These are phyloP conservation scores for Phataginus tetradactyla DNA, from an alignment of 2,797 vertebrate genomes.

Conservation along the genomic window DNA sequence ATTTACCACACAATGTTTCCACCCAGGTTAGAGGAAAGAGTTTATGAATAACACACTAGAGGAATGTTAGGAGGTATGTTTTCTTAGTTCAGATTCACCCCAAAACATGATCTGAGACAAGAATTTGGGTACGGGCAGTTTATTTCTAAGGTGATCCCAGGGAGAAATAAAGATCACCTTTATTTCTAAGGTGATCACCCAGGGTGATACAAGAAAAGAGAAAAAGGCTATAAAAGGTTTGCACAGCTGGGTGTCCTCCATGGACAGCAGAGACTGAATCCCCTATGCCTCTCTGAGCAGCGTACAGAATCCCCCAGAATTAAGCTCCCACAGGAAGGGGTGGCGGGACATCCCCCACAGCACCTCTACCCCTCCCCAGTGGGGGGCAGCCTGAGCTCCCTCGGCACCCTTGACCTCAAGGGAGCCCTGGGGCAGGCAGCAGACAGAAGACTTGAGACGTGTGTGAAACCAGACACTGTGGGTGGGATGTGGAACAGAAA, in stretches of 20 bases:
- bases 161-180: background rate
- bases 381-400: background rate
- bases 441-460: background rate
- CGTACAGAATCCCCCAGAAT: background rate
- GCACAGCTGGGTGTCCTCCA: rapidly evolving
- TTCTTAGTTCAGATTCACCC: background rate
- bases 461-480: background rate
- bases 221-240: background rate
- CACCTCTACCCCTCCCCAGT: background rate
- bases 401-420: background rate
- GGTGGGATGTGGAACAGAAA: background rate
- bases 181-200: background rate
- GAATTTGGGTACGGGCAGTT: background rate
- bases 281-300: rapidly evolving
- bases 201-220: background rate
- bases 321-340: background rate
- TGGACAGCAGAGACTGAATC: background rate
- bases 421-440: background rate
- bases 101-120: background rate
- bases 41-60: no score
- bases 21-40: background rate
- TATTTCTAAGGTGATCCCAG: background rate
- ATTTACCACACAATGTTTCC: background rate
- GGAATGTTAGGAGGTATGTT: background rate
- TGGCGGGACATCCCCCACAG: background rate